Conservation (phyloP, 1,140 invertebrate genomes). For the Mamestra configurata region DNA sequence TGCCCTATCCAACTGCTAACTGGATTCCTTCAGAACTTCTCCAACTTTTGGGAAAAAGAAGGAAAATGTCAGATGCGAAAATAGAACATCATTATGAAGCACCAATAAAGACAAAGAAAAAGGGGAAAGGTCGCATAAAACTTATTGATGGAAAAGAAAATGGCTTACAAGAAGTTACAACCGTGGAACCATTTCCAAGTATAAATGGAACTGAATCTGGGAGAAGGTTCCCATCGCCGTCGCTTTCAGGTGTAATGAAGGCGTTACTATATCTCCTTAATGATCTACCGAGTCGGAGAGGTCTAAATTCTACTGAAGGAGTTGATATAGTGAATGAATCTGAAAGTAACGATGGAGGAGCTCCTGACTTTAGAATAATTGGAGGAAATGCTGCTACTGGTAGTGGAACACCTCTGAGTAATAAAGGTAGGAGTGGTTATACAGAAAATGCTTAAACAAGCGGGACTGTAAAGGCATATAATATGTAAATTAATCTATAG, state of each 20-base stretch:
- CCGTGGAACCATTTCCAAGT: neutral
- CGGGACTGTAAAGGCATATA: neutral
- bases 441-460: neutral
- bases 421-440: constrained; percentile 66
- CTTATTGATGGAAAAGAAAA: neutral
- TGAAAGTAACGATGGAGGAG: constrained; percentile 50
- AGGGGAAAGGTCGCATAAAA: neutral
- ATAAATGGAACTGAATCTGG: neutral
- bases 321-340: constrained; percentile 4
- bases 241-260: neutral
- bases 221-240: neutral
- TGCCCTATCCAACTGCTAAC: constrained; percentile 1
- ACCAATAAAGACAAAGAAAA: neutral
- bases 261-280: neutral
- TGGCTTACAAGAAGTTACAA: neutral
- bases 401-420: constrained; percentile 70
- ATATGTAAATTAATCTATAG: neutral
- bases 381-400: constrained; percentile 69
- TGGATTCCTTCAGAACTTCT: neutral
- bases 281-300: neutral
- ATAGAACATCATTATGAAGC: neutral
- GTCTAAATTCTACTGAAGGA: neutral
- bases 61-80: neutral
- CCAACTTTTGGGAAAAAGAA: neutral
- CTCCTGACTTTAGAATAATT: constrained; percentile 66